Percentiles rank a stretch among this genome's conserved stretches.
These are phyloP conservation scores for Castor canadensis DNA, from an alignment of 2,113 vertebrate species.

Conservation along the genomic window DNA sequence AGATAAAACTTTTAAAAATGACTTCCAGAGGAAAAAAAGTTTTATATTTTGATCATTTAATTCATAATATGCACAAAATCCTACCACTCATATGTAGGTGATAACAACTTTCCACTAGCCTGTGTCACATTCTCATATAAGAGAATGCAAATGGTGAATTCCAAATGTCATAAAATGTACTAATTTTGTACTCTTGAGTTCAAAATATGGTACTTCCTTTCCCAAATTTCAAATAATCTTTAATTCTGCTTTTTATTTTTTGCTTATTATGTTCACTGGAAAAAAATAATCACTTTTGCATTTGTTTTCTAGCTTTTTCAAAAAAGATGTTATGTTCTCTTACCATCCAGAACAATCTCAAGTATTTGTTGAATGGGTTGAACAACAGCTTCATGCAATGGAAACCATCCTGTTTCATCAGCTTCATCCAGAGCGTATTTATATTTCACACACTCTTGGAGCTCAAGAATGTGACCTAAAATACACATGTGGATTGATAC, in stretches of 20 bases:
- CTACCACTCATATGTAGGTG: background rate
- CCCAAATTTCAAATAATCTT: background rate
- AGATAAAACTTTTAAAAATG: background rate
- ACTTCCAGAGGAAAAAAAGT: background rate
- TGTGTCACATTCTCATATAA: background rate
- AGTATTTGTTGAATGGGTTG: conserved; percentile 84
- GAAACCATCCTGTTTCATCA: conserved; percentile 88
- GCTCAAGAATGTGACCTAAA: conserved; percentile 85
- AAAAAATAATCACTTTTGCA: background rate
- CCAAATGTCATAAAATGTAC: background rate
- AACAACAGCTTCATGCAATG: conserved; percentile 87
- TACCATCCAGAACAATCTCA: conserved; percentile 88
- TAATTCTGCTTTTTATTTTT: background rate
- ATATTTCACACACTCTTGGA: conserved; percentile 83
- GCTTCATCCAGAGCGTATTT: conserved; percentile 87
- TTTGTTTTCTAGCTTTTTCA: background rate
- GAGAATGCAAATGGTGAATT: background rate
- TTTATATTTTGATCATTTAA: conserved; percentile 24
- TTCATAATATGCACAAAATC: background rate
- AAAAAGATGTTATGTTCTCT: conserved; percentile 60
- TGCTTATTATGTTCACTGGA: background rate
- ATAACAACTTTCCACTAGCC: background rate
- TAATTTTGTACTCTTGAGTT: background rate
- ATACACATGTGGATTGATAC: background rate
- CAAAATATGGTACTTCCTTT: background rate